Evolutionary conservation across 2,888 invertebrate genomes (phyloP), one percentile per base, ranked within the genome.

Genomic region (Drosophila monieri): DNA sequence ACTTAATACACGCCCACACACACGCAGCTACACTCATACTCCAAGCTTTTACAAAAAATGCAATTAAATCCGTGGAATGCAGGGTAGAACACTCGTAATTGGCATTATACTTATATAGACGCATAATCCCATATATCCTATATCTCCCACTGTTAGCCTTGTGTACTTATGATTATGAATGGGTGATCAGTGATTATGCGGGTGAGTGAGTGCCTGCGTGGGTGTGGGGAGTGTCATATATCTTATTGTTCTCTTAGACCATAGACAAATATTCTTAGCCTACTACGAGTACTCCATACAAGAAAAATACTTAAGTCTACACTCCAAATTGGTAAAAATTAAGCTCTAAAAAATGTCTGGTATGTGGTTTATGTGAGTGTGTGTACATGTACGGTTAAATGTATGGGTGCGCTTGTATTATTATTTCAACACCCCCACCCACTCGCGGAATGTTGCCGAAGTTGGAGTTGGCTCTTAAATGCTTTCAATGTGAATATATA

Each of bases 201-300:
- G 44, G 44, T 39, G 69, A 69, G 55, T 64, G 54, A 52, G 46
- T 54, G 48, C 78, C 48, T 32, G 46, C 49, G 25, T 51, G 30
- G 56, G 55, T 62, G 39, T 51, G 53, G 56, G 43, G 15, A 60
- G 18, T 49, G 56, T 44, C 52, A 47, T 37, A 69, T 25, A 49
- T 65, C 37, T 64, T 69, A 56, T 51, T 65, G 52, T 59, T 55
- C 39, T 71, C 76, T 80, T 81, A 88, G 65, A 80, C 80, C 80
- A 76, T 88, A 88, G 57, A 80, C 67, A 80, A 46, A 49, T 48
- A 73, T 81, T 73, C 88, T 80, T 85, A 85, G 53, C 35, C 73
- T 53, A 64, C 73, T 54, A 68, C 73, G 53, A 52, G 67, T 67
- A 67, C 67, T 67, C 71, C 67, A 59, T 59, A 59, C 71, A 71